Evolutionary conservation across 53 echinoderm and acorn worm species (phyloP).

Genomic region (Mesocentrotus franciscanus): DNA sequence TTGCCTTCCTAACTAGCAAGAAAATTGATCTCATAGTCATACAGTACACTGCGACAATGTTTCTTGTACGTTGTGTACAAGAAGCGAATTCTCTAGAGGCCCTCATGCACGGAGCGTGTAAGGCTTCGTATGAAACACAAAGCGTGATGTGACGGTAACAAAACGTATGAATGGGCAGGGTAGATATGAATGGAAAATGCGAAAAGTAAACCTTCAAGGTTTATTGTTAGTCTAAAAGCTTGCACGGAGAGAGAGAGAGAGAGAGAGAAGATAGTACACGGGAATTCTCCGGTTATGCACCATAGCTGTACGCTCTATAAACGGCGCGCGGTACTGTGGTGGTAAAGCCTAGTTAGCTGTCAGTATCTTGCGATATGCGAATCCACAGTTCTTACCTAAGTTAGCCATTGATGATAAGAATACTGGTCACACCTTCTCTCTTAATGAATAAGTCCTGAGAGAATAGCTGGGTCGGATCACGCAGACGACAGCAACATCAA

Average conservation of each 20-base stretch:
- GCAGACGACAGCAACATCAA: slow-evolving; percentile 20
- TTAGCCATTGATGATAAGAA: slow-evolving; percentile 25
- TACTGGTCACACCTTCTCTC: background rate
- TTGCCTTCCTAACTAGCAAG: background rate
- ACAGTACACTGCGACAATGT: background rate
- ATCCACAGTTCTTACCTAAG: background rate
- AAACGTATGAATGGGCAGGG: slow-evolving; percentile 4
- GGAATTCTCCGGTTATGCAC: background rate
- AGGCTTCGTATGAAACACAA: background rate
- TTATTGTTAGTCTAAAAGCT: slow-evolving; percentile 11
- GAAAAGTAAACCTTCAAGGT: slow-evolving; percentile 39
- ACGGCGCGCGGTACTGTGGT: background rate
- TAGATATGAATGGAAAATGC: slow-evolving; percentile 18
- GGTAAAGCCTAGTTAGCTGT: background rate
- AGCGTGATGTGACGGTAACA: slow-evolving; percentile 11
- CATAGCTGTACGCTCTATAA: background rate
- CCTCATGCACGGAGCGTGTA: background rate
- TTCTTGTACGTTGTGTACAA: background rate
- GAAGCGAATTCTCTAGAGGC: no score
- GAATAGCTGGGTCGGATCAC: background rate
- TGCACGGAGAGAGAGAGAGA: background rate
- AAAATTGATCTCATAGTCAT: background rate
- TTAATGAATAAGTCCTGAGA: background rate
- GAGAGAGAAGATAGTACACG: background rate
- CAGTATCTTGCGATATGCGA: background rate